These are phyloP conservation scores for Equus quagga DNA, from an alignment of 2,113 vertebrate genomes.

Conservation along the genomic window DNA sequence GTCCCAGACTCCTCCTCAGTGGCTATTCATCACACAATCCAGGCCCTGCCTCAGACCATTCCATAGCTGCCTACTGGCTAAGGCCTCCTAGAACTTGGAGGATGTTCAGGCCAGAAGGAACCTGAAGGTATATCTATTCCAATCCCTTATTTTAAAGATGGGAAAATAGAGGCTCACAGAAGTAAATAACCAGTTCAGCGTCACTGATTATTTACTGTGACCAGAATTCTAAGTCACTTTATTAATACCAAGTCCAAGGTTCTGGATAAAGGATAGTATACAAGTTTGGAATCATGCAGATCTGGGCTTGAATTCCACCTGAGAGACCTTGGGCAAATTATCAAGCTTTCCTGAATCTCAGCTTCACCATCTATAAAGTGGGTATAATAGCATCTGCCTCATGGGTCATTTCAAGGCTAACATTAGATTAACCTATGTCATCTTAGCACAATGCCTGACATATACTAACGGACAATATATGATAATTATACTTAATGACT, in stretches of 20 bases:
- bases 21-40: not conserved
- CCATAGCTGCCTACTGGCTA: not conserved
- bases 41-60: not conserved
- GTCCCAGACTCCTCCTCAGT: too few relatives aligned
- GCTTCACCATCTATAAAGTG: not conserved
- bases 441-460: not conserved
- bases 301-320: not conserved
- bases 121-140: not conserved
- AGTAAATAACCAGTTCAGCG: not conserved
- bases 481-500: not conserved
- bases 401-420: not conserved
- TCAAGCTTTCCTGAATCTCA: not conserved
- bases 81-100: not conserved
- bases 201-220: not conserved
- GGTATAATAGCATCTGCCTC: not conserved
- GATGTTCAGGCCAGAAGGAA: not conserved
- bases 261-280: not conserved
- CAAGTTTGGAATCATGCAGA: not conserved
- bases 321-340: not conserved
- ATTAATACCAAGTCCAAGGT: not conserved
- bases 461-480: not conserved
- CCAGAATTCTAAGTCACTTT: slow-evolving; percentile 16
- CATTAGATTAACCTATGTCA: not conserved
- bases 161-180: not conserved
- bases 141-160: not conserved